A percentile compares a stretch with the other conserved stretches of the same genome.
Evolutionary conservation across 1,140 invertebrate genomes (phyloP).

Genomic region (Lasioglossum baleicum): DNA sequence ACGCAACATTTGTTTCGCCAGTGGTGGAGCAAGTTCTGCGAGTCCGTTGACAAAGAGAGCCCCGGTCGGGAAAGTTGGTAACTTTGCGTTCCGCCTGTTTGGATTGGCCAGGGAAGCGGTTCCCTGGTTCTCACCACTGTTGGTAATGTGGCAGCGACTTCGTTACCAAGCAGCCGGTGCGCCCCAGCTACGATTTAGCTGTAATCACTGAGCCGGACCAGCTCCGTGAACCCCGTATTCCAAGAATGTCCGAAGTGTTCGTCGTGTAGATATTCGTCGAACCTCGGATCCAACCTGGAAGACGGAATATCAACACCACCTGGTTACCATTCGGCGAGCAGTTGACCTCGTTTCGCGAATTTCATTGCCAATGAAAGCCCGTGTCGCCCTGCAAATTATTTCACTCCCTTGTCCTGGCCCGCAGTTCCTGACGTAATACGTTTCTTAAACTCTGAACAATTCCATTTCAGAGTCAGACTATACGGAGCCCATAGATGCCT

Average conservation of each 20-base stretch:
- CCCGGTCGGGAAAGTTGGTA: constrained; percentile 73
- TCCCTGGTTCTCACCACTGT: constrained; percentile 66
- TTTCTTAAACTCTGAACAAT: too few relatives aligned
- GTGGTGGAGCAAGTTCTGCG: constrained; percentile 53
- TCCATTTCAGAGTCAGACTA: too few relatives aligned
- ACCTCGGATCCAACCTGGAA: constrained; percentile 31
- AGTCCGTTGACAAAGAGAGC: constrained; percentile 67
- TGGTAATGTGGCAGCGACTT: constrained; percentile 75
- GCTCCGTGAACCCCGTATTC: constrained; percentile 43
- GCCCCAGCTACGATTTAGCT: constrained; percentile 48
- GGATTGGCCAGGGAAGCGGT: constrained; percentile 73
- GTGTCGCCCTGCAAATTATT: too few relatives aligned
- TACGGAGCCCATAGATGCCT: too few relatives aligned
- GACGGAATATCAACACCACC: constrained; percentile 42
- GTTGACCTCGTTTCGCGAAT: constrained; percentile 46
- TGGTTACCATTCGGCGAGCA: constrained; percentile 42
- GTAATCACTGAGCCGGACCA: constrained; percentile 55
- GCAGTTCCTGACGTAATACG: too few relatives aligned
- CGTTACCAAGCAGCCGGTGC: constrained; percentile 56
- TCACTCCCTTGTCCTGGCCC: too few relatives aligned
- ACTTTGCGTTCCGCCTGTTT: constrained; percentile 76
- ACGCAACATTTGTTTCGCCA: neutral
- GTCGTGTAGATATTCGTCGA: constrained; percentile 32
- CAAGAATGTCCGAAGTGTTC: constrained; percentile 51
- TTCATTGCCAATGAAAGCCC: constrained; percentile 5